Conservation (phyloP, 2,797 vertebrate species). For the Phyllotis vaccarum region DNA sequence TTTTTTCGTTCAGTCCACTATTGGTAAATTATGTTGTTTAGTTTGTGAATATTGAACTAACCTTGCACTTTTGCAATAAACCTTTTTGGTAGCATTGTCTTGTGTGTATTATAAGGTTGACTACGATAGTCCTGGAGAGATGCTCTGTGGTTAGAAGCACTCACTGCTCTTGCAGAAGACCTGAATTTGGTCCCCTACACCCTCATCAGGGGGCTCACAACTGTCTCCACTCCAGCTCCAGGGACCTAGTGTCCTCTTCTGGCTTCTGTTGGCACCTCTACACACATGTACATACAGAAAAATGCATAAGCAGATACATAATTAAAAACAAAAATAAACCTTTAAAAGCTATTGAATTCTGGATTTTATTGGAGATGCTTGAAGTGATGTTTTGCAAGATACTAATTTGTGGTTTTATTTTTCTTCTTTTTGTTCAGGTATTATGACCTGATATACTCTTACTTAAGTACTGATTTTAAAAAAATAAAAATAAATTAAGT, state of each 20-base stretch:
- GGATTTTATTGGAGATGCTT: background rate
- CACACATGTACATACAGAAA: background rate
- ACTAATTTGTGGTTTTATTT: background rate
- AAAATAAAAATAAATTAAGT: background rate
- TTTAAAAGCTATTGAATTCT: background rate
- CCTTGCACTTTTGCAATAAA: background rate
- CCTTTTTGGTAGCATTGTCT: background rate
- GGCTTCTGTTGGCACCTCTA: background rate
- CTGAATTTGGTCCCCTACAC: background rate
- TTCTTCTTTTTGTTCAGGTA: background rate
- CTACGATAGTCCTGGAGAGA: background rate
- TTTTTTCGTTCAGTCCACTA: background rate
- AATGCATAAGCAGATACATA: background rate
- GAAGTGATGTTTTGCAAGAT: background rate
- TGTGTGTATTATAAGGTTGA: background rate
- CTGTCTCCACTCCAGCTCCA: background rate
- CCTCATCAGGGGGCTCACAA: background rate
- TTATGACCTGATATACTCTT: background rate
- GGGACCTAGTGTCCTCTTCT: background rate
- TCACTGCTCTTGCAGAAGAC: background rate
- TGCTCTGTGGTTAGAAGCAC: background rate
- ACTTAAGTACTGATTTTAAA: slow-evolving; percentile 22
- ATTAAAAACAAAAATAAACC: background rate
- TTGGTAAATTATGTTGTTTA: background rate
- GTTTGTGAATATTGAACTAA: background rate